Base-by-base conservation (phyloP, 2,113 vertebrate species). In the Semicossyphus pulcher region DNA sequence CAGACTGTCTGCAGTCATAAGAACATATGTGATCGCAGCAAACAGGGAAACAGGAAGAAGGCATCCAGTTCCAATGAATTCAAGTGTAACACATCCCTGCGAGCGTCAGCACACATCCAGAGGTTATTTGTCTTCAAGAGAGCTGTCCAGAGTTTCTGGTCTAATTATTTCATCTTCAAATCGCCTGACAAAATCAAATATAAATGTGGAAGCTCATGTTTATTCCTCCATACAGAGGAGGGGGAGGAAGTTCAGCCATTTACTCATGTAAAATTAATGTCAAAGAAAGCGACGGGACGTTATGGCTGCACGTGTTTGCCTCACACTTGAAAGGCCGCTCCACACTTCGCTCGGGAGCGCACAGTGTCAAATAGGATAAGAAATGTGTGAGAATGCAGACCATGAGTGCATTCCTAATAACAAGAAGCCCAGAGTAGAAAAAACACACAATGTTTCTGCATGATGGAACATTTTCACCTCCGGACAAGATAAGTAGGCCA, bases 401-500 rank as follows among this genome's bases (percentile, higher is more conserved):
- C 74, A 89, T 60, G 71, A 84, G 68, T 48, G 68, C 54, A 56
- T 42, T 75, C 64, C 65, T 78, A 90, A 88, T 80, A 87, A 85
- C 57, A 78, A 69, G 73, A 71, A 65, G 66, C 69, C 56, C 70
- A 66, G 34, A 78, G 80, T 2, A 34, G 1, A 28, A 49, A 59
- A 60, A 21, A 48, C 32, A 56, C 31, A 1, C 8, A 72, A 51
- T 0, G 57, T 49, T 75, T 78, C 69, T 69, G 83, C 84, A 63
- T 76, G 82, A 61, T 29, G 80, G 78, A 80, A 57, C 81, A 76
- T 84, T 68, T 86, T 77, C 15, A 84, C 84, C 57, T 84, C 86
- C 57, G 78, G 80, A 86, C 58, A 87, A 52, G 53, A 83, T 60
- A 92, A 91, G 77, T 92, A 93, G 92, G 91, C 78, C 92, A 91